Percentiles rank a stretch among this genome's conserved stretches.
Evolutionary conservation across 2,888 invertebrate genomes (phyloP).

Genomic region (Stenodema calcarata): DNA sequence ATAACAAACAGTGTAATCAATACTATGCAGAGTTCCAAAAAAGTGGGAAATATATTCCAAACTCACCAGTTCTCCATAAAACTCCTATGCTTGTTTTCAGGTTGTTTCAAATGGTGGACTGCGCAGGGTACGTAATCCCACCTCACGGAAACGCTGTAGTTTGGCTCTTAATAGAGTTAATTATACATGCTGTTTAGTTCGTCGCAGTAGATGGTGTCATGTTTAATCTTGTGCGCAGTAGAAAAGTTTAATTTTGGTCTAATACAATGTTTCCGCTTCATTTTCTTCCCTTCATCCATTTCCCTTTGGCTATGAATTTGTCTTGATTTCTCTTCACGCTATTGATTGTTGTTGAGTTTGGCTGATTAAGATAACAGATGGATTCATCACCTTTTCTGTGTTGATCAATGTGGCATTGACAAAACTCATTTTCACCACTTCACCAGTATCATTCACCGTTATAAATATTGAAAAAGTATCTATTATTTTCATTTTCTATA

Average conservation of each 20-base stretch:
- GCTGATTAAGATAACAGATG: background rate
- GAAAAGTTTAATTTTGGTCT: background rate
- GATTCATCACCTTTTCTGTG: background rate
- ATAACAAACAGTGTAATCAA: too few species aligned
- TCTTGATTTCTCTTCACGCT: background rate
- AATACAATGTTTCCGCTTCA: background rate
- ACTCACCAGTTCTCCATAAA: background rate
- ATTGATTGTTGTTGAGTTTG: background rate
- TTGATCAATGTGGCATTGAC: background rate
- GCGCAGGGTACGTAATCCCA: slow-evolving; percentile 39
- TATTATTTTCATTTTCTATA: too few species aligned
- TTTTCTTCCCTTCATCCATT: background rate
- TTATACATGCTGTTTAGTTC: background rate
- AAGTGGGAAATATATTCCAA: background rate
- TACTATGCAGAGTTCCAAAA: background rate
- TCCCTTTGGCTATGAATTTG: background rate
- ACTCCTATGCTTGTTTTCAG: slow-evolving; percentile 36
- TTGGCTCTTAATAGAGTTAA: background rate
- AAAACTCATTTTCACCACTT: background rate
- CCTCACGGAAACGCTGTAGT: background rate
- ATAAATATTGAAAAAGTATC: too few species aligned
- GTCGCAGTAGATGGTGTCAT: background rate
- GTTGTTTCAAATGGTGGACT: slow-evolving; percentile 45
- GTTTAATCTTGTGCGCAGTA: slow-evolving; percentile 3
- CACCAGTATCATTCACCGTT: background rate